Evolutionary conservation across 2,888 invertebrate species (phyloP), one percentile per base, ranked within the genome.

Genomic region (Imbricaverruca yamaguchii): DNA sequence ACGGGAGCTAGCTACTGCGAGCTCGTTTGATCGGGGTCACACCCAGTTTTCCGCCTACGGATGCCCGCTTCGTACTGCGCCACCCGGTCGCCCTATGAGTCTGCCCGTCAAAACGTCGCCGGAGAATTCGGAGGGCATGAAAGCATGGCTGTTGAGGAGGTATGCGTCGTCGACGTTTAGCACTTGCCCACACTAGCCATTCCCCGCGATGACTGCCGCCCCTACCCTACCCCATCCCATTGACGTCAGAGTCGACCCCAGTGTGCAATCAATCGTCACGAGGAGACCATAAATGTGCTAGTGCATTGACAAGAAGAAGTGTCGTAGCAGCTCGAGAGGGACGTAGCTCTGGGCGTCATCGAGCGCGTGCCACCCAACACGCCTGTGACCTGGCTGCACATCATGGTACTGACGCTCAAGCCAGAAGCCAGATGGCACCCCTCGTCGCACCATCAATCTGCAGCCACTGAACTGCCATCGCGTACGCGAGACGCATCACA

Each of bases 291-390:
- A 8, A 25, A 65, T 15, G 67, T 80, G 7, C n/a, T 69, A 13
- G n/a, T 80, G 7, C 80, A 80, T 53, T 80, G 69, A 69, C 67
- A 69, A 23, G 23, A 65, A 21, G 53, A n/a, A 21, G 11, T 80
- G 21, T 11, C 11, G 8, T 1, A 69, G n/a, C 53, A 80, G 12
- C 53, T 80, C 12, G 53, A 53, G 18, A 21, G 53, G 15, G 69
- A 80, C 56, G 80, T 53, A 13, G 67, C 65, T 6, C 55, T 67
- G 55, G 80, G 80, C 7, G 80, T 80, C n/a, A 80, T 80, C 55
- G 80, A 80, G 69, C 67, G 63, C 10, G 69, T 80, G 21, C 80
- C 80, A 10, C 56, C 21, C 53, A 11, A 55, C 53, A 69, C n/a
- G 55, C 69, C 80, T 8, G 21, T 55, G 15, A 55, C 53, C 6